phyloP scores from a whole-genome alignment of 1,140 invertebrate species.

The Hyles vespertilio region DNA sequence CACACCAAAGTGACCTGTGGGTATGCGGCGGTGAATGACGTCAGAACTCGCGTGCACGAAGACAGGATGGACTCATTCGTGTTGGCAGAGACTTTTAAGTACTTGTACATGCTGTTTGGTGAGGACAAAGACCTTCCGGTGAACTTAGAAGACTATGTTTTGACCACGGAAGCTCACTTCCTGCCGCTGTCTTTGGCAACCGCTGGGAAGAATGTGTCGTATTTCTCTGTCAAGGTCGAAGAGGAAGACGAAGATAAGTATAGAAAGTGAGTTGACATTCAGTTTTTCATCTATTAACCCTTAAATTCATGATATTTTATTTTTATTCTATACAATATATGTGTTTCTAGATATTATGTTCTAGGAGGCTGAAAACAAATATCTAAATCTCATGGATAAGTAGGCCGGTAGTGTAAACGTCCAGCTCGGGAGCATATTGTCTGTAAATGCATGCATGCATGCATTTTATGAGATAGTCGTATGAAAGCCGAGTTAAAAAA shows the following conservation, averaged over 20 bases:
- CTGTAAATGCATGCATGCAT: too few species aligned
- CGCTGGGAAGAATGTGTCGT: slow-evolving; percentile 42
- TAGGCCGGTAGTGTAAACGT: too few species aligned
- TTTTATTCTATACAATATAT: too few species aligned
- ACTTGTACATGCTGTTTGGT: slow-evolving; percentile 95
- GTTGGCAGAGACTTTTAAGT: slow-evolving; percentile 98
- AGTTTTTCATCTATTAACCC: neutral
- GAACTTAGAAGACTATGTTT: slow-evolving; percentile 96
- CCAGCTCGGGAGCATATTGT: too few species aligned
- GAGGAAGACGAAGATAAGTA: slow-evolving; percentile 77
- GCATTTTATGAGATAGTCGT: too few species aligned
- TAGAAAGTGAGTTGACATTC: slow-evolving; percentile 71
- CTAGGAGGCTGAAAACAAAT: too few species aligned
- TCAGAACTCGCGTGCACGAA: slow-evolving; percentile 92
- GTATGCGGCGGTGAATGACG: slow-evolving; percentile 97
- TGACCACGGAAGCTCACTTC: slow-evolving; percentile 98
- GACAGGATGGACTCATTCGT: slow-evolving; percentile 99
- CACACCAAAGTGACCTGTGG: slow-evolving; percentile 95
- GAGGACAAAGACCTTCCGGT: slow-evolving; percentile 91
- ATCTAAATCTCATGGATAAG: too few species aligned
- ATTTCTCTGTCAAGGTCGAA: slow-evolving; percentile 45
- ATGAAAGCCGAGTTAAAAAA: too few species aligned
- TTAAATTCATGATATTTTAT: too few species aligned
- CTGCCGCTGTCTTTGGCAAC: slow-evolving; percentile 88
- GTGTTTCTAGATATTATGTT: too few species aligned